Evolutionary conservation across 2,113 vertebrate genomes (phyloP).

Genomic region (Caranx ignobilis): DNA sequence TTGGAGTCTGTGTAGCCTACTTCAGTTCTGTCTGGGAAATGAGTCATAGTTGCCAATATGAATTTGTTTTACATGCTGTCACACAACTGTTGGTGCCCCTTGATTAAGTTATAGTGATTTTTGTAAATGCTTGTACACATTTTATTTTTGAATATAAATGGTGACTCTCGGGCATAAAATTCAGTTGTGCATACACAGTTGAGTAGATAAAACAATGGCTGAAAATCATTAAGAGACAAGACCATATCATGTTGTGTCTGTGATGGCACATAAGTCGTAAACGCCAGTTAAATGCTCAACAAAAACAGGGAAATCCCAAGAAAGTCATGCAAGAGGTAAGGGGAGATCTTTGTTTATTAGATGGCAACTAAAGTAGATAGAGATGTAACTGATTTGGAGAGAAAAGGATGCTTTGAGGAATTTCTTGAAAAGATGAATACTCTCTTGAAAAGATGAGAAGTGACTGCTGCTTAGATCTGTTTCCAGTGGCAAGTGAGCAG

Average conservation of each 20-base stretch:
- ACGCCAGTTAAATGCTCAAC: not conserved
- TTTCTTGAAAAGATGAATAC: slow-evolving; percentile 31
- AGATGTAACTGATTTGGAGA: slow-evolving; percentile 16
- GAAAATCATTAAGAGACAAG: slow-evolving; percentile 21
- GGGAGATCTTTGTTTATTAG: not conserved
- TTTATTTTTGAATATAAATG: not conserved
- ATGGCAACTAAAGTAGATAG: slow-evolving; percentile 1
- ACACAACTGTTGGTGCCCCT: not conserved
- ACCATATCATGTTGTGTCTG: not conserved
- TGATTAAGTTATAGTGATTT: slow-evolving; percentile 7
- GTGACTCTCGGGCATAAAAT: slow-evolving; percentile 6
- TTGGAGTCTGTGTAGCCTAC: slow-evolving; percentile 2
- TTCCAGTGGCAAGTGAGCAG: not conserved
- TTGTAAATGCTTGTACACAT: not conserved
- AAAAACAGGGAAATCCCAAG: not conserved
- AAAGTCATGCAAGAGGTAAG: not conserved
- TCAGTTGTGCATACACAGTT: not conserved
- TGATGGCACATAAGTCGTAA: not conserved
- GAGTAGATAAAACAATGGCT: not conserved
- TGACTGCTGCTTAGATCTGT: slow-evolving; percentile 36
- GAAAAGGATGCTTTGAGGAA: not conserved
- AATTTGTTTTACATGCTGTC: slow-evolving; percentile 11
- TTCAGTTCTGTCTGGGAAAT: slow-evolving; percentile 17
- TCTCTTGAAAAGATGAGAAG: slow-evolving; percentile 11
- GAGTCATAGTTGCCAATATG: not conserved